Conservation (phyloP, 2,888 invertebrate species). For the Anodontia alba region DNA sequence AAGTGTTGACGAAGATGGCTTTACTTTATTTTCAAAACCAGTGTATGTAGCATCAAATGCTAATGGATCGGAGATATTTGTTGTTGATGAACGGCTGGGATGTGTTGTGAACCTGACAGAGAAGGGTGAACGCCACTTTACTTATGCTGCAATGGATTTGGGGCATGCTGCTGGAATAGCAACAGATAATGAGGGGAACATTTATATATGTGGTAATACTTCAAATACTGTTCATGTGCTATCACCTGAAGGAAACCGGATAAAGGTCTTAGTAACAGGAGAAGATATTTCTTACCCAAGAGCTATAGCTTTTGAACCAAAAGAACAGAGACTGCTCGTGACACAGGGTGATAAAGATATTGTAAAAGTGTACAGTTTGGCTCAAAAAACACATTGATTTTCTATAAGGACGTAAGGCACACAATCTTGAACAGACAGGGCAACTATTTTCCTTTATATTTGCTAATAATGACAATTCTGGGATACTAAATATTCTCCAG, state of each 20-base stretch:
- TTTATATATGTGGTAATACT: conserved; percentile 63
- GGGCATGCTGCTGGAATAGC: conserved; percentile 63
- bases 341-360: conserved; percentile 67
- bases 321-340: conserved; percentile 63
- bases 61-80: conserved; percentile 57
- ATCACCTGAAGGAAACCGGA: conserved; percentile 56
- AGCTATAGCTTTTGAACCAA: conserved; percentile 62
- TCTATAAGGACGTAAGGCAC: too few relatives aligned
- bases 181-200: conserved; percentile 60
- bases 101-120: conserved; percentile 61
- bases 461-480: too few relatives aligned
- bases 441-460: too few relatives aligned
- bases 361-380: conserved; percentile 61
- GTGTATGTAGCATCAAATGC: conserved; percentile 62
- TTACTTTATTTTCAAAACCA: conserved; percentile 66
- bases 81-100: conserved; percentile 64
- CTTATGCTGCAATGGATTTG: conserved; percentile 62
- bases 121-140: conserved; percentile 61
- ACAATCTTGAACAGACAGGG: too few relatives aligned
- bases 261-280: conserved; percentile 61
- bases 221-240: conserved; percentile 66
- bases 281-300: conserved; percentile 65
- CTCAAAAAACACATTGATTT: too few relatives aligned
- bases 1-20: conserved; percentile 65
- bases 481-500: too few relatives aligned